Evolutionary conservation across 1,140 invertebrate genomes (phyloP), one percentile per base, ranked within the genome.

Genomic region (Lordiphosa stackelbergi): DNA sequence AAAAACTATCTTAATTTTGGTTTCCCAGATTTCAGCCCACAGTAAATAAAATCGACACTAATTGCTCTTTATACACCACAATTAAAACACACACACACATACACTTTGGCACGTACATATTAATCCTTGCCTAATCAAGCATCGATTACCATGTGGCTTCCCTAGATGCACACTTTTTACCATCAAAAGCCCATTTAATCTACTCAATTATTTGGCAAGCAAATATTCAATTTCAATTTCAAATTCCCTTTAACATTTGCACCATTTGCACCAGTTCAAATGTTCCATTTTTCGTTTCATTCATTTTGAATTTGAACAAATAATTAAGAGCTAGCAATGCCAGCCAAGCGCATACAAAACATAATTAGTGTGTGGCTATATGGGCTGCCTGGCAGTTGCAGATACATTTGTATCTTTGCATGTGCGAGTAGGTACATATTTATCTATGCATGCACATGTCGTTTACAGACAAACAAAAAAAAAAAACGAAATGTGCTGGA

Each of bases 281-380:
- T 48, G 24, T 43, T 55, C 38, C 42, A 38, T 66, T 66, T 66
- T 43, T 43, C 36, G 31, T 47, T 37, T 10, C 9, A 49, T 12
- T n/a, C 16, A 36, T 37, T 49, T 37, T 22, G 19, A 16, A 37
- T 68, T 72, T 69, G 60, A 41, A 51, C 57, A 64, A 73, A 73
- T 79, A 78, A 73, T 73, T 73, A 66, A 78, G 61, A 48, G 59
- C 53, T 5, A 56, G 65, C 56, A 56, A 37, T 36, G 28, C 6
- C 75, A 79, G 62, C 75, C 58, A 75, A 79, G 66, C 74, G 74
- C 62, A 81, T 81, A 81, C 62, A 52, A 40, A 71, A 74, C 74
- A 81, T 79, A 79, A 81, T 79, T 71, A 74, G 47, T 56, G 36
- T 47, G 12, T 56, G 36, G 19, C 28, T 28, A 22, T 42, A 35